A percentile compares a stretch with the other conserved stretches of the same genome.
Evolutionary conservation across 2,113 vertebrate species (phyloP).

Genomic region (Lucifuga dentata): DNA sequence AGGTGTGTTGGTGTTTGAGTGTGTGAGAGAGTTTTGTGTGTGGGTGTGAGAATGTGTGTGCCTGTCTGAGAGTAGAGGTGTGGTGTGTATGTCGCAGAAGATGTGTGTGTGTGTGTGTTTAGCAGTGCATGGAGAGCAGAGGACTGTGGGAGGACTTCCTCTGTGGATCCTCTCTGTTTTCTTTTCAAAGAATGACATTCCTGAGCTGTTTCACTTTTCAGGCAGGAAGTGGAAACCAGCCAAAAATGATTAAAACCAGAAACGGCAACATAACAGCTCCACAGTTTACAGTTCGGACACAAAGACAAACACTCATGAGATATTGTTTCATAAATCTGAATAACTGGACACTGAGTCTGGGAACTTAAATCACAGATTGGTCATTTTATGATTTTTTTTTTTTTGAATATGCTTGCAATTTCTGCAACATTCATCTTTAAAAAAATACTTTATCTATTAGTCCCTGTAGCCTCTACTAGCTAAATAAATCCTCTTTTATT

Average conservation of each 20-base stretch:
- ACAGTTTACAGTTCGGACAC: conserved; percentile 89
- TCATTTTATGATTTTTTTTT: neutral
- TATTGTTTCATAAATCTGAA: conserved; percentile 94
- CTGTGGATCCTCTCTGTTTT: conserved; percentile 98
- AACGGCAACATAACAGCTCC: conserved; percentile 90
- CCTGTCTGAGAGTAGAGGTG: conserved; percentile 41
- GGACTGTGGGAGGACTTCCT: conserved; percentile 98
- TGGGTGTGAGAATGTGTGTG: conserved; percentile 62
- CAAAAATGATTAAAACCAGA: conserved; percentile 98
- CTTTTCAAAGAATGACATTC: conserved; percentile 99
- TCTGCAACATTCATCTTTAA: conserved; percentile 33
- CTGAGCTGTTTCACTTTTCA: conserved; percentile 98
- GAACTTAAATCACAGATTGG: conserved; percentile 27
- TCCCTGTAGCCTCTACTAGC: conserved; percentile 15
- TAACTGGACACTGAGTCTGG: conserved; percentile 62
- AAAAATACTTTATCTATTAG: neutral
- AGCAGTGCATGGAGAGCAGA: conserved; percentile 80
- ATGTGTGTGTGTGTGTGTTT: conserved; percentile 88
- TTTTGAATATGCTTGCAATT: conserved; percentile 16
- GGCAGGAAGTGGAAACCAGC: conserved; percentile 96
- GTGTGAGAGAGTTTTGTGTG: conserved; percentile 37
- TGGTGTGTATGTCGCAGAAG: conserved; percentile 33
- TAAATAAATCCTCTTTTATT: neutral
- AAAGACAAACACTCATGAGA: conserved; percentile 94
- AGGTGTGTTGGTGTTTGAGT: conserved; percentile 1